Evolutionary conservation across 1,140 invertebrate genomes (phyloP), one percentile per base, ranked within the genome.

Genomic region (Sogatella furcifera): DNA sequence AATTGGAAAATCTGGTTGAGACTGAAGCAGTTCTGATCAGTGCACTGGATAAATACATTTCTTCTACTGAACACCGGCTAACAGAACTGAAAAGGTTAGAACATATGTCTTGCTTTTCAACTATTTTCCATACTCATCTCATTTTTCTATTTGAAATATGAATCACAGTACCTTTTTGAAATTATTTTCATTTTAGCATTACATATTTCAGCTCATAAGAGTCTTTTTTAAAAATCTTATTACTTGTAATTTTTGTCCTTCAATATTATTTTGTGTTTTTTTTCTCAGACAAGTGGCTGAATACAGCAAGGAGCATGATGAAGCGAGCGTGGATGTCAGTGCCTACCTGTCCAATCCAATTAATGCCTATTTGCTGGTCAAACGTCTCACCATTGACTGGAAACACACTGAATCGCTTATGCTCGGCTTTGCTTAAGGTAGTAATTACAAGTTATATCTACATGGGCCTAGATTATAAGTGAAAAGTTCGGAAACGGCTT

Each of bases 331-430:
- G 97, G n/a, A n/a, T n/a, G n/a, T n/a, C n/a, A n/a, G n/a, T n/a
- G n/a, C n/a, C n/a, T n/a, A n/a, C n/a, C n/a, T n/a, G n/a, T n/a
- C n/a, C n/a, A n/a, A n/a, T n/a, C n/a, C n/a, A n/a, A n/a, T n/a
- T n/a, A n/a, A n/a, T 77, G 94, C 95, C 34, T 99, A 95, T 74
- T 80, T 96, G 24, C 76, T 98, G 52, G 92, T 98, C 44, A 99
- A 98, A 77, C 82, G 92, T 65, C 78, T 99, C 62, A 95, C 94
- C 6, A 84, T 87, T 8, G 95, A 98, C 75, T 91, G 92, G 84
- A 84, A 85, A 65, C 78, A 85, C 49, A 82, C 92, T 46, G 87
- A 91, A 72, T 75, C 88, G 42, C 87, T 93, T 70, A 80, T 79
- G 49, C 80, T 84, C 66, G 81, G 86, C 69, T 78, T 83, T 63